These are phyloP conservation scores for Nomia melanderi DNA, from an alignment of 1,140 invertebrate species.

Conservation along the genomic window DNA sequence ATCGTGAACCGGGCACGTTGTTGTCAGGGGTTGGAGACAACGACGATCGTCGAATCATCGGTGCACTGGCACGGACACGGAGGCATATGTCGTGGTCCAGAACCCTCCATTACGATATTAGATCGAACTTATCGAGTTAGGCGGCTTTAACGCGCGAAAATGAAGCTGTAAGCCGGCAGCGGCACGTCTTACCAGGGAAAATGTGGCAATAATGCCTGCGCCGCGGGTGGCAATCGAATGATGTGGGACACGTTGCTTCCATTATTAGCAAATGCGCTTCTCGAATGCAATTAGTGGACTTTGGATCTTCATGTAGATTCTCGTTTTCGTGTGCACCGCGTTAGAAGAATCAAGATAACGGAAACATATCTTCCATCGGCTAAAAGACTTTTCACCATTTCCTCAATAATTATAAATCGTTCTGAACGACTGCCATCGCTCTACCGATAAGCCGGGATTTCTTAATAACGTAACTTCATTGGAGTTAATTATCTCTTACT, in stretches of 20 bases:
- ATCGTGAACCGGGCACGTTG: constrained; percentile 1
- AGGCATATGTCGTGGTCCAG: constrained; percentile 75
- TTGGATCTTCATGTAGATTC: too few relatives aligned
- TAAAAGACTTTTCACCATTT: too few relatives aligned
- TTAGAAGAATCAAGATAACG: too few relatives aligned
- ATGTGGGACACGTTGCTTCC: constrained; percentile 10
- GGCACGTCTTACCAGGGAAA: neutral
- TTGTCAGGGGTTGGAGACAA: constrained; percentile 49
- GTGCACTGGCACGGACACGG: constrained; percentile 72
- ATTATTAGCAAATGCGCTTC: constrained; percentile 15
- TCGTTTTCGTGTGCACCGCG: too few relatives aligned
- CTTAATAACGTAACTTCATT: too few relatives aligned
- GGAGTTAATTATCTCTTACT: too few relatives aligned
- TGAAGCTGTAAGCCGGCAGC: constrained; percentile 35
- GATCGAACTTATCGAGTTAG: constrained; percentile 69
- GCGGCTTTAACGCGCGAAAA: constrained; percentile 58
- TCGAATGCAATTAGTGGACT: neutral
- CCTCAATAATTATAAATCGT: too few relatives aligned
- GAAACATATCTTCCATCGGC: too few relatives aligned
- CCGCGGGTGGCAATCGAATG: constrained; percentile 32
- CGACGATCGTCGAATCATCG: constrained; percentile 74
- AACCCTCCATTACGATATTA: constrained; percentile 78
- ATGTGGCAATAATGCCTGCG: constrained; percentile 30
- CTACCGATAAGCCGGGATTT: too few relatives aligned
- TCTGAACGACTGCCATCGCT: too few relatives aligned